Evolutionary conservation across 2,113 vertebrate genomes (phyloP), one percentile per base, ranked within the genome.

Genomic region (Catharus minimus): DNA sequence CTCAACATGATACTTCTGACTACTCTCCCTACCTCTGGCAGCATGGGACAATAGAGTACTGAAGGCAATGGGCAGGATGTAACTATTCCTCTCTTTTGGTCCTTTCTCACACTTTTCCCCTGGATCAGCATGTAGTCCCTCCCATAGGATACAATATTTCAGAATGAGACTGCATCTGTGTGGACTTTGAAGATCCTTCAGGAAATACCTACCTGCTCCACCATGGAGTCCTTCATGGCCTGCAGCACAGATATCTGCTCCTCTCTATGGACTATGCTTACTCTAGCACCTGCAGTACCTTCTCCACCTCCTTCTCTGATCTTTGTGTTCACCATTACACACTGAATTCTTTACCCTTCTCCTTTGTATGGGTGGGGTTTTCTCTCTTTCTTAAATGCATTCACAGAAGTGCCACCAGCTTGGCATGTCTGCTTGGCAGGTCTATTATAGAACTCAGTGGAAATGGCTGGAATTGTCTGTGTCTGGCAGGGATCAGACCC

Each of bases 11-110:
- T n/a, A n/a, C 4, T 57, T 24, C 16, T 3, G 4, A 10, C 27
- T 44, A 20, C 19, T 41, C 10, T 66, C 11, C 13, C 38, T 44
- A 3, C 15, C 18, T 56, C 38, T 2, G 13, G 26, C 13, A 50
- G 15, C 30, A 26, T 1, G 0, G 15, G 1, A 3, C 3, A 36
- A 47, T 16, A 27, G 15, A 43, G 6, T 22, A 38, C 22, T 18
- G 38, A 53, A 82, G 6, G 16, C 24, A 30, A 11, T 1, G 0
- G 15, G 46, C 38, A 30, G 24, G 36, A 28, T 0, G 0, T 26
- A 23, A 28, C 15, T 6, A 10, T 20, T 71, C 8, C 11, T 74
- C 22, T 79, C 17, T 38, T 11, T 2, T 7, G 4, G 9, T 65
- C 21, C 7, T 50, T 79, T 26, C 50, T 75, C 18, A 17, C 5